Evolutionary conservation across 2,113 vertebrate genomes (phyloP).

Genomic region (Fregata magnificens): DNA sequence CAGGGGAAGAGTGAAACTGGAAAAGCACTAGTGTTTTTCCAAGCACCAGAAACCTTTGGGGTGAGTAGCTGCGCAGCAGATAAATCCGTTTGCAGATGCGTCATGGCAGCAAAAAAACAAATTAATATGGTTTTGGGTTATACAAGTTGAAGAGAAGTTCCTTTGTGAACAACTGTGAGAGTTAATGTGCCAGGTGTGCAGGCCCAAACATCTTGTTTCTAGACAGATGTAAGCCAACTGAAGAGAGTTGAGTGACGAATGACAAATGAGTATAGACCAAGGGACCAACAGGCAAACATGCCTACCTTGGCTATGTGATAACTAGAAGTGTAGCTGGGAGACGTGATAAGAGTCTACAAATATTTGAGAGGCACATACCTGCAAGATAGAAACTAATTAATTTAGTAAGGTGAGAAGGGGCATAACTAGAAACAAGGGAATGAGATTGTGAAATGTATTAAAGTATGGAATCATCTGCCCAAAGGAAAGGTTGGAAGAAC

Average conservation of each 20-base stretch:
- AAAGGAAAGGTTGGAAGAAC: neutral
- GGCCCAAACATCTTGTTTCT: neutral
- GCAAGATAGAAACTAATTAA: slow-evolving; percentile 1
- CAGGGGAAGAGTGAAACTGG: neutral
- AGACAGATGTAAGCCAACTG: neutral
- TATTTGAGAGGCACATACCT: neutral
- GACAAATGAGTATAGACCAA: neutral
- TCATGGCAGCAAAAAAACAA: neutral
- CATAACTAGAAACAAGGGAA: neutral
- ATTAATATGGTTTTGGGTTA: neutral
- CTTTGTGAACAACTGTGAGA: neutral
- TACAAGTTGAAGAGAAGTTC: neutral
- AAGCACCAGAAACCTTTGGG: neutral
- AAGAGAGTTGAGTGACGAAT: neutral
- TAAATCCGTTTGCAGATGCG: neutral
- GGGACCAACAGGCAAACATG: neutral
- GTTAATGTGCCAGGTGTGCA: neutral
- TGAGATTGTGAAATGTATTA: neutral
- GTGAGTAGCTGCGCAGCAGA: neutral
- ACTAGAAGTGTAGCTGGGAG: neutral
- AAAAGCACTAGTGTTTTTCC: neutral
- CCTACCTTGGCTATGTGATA: neutral
- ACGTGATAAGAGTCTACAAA: neutral
- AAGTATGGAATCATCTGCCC: neutral
- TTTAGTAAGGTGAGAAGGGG: neutral